Conservation (phyloP, 2,797 vertebrate species). For the Chelon labrosus region DNA sequence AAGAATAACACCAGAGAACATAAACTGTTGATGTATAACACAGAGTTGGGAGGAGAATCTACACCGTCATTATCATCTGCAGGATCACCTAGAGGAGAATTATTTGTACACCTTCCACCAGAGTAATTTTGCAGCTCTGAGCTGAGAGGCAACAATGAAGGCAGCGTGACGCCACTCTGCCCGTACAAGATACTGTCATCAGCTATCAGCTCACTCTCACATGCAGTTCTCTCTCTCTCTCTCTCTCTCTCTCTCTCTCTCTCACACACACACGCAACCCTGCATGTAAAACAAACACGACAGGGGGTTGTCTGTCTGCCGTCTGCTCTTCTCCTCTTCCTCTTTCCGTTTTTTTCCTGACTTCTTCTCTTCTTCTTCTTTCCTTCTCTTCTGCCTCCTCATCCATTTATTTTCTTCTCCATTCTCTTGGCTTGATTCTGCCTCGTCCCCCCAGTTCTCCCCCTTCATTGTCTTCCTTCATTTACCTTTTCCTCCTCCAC, state of each 20-base stretch:
- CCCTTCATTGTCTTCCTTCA: constrained; percentile 8
- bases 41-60: background rate
- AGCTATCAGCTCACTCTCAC: constrained; percentile 58
- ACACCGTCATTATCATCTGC: constrained; percentile 20
- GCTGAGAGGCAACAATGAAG: constrained; percentile 50
- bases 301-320: constrained; percentile 44
- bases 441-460: background rate
- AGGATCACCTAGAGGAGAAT: constrained; percentile 50
- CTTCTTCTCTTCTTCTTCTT: background rate
- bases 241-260: background rate
- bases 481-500: constrained; percentile 8
- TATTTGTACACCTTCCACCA: constrained; percentile 37
- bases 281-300: constrained; percentile 52
- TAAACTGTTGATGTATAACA: background rate
- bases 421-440: background rate
- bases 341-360: background rate
- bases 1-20: background rate
- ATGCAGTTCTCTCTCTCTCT: constrained; percentile 3
- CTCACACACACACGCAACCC: constrained; percentile 2
- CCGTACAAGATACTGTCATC: constrained; percentile 60
- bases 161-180: constrained; percentile 64
- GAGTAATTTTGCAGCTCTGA: constrained; percentile 43
- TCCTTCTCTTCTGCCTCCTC: constrained; percentile 11
- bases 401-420: constrained; percentile 3
- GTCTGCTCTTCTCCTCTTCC: constrained; percentile 28